These are phyloP conservation scores for Drosophila nigricruria DNA, from an alignment of 2,888 invertebrate species.

Conservation along the genomic window DNA sequence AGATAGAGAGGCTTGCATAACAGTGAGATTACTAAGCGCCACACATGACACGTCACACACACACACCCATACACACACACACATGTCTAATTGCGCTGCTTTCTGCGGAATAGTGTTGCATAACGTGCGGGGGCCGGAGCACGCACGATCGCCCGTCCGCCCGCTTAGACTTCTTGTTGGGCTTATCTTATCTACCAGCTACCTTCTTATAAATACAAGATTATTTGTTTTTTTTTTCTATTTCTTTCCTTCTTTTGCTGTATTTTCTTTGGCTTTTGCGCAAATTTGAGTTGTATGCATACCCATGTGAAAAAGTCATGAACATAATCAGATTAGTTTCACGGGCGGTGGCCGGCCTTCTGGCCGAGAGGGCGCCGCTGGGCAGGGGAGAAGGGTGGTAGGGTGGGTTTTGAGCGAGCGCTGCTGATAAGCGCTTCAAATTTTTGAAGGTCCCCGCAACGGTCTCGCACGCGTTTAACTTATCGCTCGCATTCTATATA, in stretches of 20 bases:
- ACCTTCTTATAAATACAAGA: conserved; percentile 31
- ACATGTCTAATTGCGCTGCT: not conserved
- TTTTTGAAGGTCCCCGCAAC: conserved; percentile 62
- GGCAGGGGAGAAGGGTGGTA: not conserved
- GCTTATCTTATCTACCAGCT: conserved; percentile 49
- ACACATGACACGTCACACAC: conserved; percentile 16
- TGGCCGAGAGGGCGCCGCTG: not conserved
- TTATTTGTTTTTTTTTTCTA: not conserved
- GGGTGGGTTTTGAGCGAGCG: no score
- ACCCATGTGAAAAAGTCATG: conserved; percentile 36
- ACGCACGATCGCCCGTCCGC: not conserved
- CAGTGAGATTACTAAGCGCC: conserved; percentile 18
- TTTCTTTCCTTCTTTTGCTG: not conserved
- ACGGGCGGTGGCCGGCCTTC: conserved; percentile 45
- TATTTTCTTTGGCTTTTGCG: not conserved
- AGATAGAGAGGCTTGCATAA: conserved; percentile 42
- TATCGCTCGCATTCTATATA: conserved; percentile 51
- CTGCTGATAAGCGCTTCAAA: conserved; percentile 58
- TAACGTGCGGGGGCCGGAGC: not conserved
- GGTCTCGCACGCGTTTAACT: conserved; percentile 64
- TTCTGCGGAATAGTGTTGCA: conserved; percentile 7
- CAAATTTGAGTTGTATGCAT: conserved; percentile 10
- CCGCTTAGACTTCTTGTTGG: not conserved
- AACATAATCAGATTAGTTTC: conserved; percentile 53
- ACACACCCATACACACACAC: not conserved